Conservation (phyloP, 2,797 vertebrate species). For the Hephaestus fuliginosus region DNA sequence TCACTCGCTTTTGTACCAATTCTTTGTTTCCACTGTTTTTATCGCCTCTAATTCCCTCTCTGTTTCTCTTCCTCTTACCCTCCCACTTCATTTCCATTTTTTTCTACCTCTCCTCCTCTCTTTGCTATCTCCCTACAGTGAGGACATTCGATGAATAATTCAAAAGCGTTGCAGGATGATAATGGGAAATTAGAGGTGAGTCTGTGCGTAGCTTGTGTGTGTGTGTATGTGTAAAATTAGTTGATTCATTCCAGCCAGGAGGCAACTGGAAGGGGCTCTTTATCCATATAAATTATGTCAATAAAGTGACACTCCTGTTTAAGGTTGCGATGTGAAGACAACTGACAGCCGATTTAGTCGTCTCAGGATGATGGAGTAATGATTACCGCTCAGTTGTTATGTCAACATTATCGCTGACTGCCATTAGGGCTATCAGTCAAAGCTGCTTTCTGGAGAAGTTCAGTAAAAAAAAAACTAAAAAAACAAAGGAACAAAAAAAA, state of each 20-base stretch:
- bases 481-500: no score
- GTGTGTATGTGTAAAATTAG: constrained; percentile 55
- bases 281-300: constrained; percentile 78
- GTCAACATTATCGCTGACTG: constrained; percentile 67
- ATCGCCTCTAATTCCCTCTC: constrained; percentile 40
- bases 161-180: constrained; percentile 72
- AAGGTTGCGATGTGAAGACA: constrained; percentile 60
- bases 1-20: constrained; percentile 21
- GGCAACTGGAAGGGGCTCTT: constrained; percentile 71
- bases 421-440: constrained; percentile 62
- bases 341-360: constrained; percentile 66
- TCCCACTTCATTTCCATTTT: constrained; percentile 61
- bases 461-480: neutral
- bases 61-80: constrained; percentile 16
- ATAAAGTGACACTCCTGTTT: constrained; percentile 78
- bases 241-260: constrained; percentile 72
- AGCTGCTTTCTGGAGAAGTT: constrained; percentile 30
- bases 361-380: constrained; percentile 63
- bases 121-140: constrained; percentile 56
- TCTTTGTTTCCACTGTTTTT: constrained; percentile 50
- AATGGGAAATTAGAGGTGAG: constrained; percentile 81
- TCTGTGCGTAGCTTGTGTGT: constrained; percentile 45
- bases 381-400: constrained; percentile 64
- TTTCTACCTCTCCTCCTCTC: constrained; percentile 39
- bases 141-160: constrained; percentile 75